phyloP scores from a whole-genome alignment of 2,797 vertebrate species.

The Pogoniulus pusillus region DNA sequence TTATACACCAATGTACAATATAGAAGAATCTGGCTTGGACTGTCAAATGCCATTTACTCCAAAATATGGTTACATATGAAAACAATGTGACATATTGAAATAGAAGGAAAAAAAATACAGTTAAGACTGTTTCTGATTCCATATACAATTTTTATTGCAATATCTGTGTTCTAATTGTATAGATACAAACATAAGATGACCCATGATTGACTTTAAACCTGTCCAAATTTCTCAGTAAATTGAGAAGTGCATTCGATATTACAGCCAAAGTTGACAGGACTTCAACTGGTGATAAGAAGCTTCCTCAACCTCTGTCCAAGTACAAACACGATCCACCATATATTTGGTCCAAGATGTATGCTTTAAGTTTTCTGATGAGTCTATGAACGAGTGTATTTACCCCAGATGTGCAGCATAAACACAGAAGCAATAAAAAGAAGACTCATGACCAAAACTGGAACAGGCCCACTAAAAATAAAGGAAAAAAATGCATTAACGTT shows the following conservation, averaged over 20 bases:
- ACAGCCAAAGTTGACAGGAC: slow-evolving; percentile 57
- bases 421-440: slow-evolving; percentile 99
- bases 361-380: slow-evolving; percentile 78
- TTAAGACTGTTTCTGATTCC: slow-evolving; percentile 53
- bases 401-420: slow-evolving; percentile 99
- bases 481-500: slow-evolving; percentile 50
- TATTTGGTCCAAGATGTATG: slow-evolving; percentile 90
- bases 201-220: slow-evolving; percentile 29
- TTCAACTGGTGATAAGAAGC: slow-evolving; percentile 63
- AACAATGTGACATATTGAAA: neutral
- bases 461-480: slow-evolving; percentile 88
- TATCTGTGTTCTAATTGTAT: slow-evolving; percentile 31
- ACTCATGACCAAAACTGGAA: slow-evolving; percentile 98
- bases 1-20: neutral
- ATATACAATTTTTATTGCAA: slow-evolving; percentile 64
- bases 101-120: slow-evolving; percentile 26
- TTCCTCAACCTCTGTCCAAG: slow-evolving; percentile 62
- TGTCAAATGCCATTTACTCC: no score
- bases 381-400: slow-evolving; percentile 98
- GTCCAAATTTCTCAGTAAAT: slow-evolving; percentile 21
- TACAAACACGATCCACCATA: slow-evolving; percentile 70
- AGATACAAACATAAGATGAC: slow-evolving; percentile 47
- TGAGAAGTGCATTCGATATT: slow-evolving; percentile 58
- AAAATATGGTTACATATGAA: no score
- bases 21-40: neutral